A percentile compares a stretch with the other conserved stretches of the same genome.
Conservation (phyloP, 2,797 vertebrate species). For the Coranthus polyacanthus region DNA sequence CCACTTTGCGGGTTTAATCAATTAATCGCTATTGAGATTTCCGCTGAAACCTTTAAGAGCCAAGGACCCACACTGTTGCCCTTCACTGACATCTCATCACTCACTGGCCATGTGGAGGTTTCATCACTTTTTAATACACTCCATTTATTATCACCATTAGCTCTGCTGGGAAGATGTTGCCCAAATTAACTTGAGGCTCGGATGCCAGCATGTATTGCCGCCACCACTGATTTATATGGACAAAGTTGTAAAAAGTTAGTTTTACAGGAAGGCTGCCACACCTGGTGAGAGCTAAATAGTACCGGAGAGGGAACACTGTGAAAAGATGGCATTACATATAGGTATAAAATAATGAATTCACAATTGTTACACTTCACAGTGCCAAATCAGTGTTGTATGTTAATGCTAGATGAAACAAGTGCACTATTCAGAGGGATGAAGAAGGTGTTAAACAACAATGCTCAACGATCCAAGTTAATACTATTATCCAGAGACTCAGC, state of each 20-base stretch:
- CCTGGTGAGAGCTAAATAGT: slow-evolving; percentile 8
- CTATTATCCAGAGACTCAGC: slow-evolving; percentile 8
- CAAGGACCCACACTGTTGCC: slow-evolving; percentile 26
- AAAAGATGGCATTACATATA: slow-evolving; percentile 15
- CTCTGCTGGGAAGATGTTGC: slow-evolving; percentile 47
- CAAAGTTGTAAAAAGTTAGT: slow-evolving; percentile 35
- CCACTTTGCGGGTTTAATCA: slow-evolving; percentile 15
- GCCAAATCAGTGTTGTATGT: slow-evolving; percentile 12
- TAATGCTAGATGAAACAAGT: slow-evolving; percentile 14
- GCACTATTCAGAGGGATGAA: slow-evolving; percentile 9
- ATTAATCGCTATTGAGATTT: slow-evolving; percentile 26
- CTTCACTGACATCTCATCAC: slow-evolving; percentile 50
- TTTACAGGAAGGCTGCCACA: slow-evolving; percentile 29
- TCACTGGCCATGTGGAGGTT: slow-evolving; percentile 55
- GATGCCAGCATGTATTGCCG: slow-evolving; percentile 31
- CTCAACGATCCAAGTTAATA: slow-evolving; percentile 12
- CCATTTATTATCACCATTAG: slow-evolving; percentile 54
- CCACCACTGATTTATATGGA: slow-evolving; percentile 39
- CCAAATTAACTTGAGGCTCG: slow-evolving; percentile 41
- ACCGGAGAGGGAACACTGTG: slow-evolving; percentile 18
- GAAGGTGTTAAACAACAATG: slow-evolving; percentile 25
- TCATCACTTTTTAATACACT: slow-evolving; percentile 72
- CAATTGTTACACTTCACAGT: slow-evolving; percentile 12
- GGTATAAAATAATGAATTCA: slow-evolving; percentile 24
- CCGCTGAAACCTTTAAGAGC: slow-evolving; percentile 35